These are phyloP conservation scores for Ascaphus truei DNA, from an alignment of 2,113 vertebrate species.

Conservation along the genomic window DNA sequence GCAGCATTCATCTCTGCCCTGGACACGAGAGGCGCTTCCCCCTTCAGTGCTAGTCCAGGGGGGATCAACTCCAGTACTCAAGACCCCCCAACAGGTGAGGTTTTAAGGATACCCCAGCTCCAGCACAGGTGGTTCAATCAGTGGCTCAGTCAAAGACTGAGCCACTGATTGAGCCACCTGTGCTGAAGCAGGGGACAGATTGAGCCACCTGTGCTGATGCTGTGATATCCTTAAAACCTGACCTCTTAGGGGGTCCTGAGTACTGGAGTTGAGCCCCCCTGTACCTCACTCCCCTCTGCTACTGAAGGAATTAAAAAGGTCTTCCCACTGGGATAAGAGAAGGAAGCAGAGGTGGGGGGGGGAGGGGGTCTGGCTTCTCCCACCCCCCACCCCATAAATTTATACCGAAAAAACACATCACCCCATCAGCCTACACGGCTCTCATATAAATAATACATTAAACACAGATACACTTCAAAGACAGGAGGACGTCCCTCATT, in stretches of 20 bases:
- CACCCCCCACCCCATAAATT: background rate
- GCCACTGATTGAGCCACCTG: too few relatives aligned
- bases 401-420: background rate
- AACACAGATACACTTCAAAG: background rate
- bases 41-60: background rate
- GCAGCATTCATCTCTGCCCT: background rate
- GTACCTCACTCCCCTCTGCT: background rate
- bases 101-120: too few relatives aligned
- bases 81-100: too few relatives aligned
- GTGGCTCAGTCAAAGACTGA: too few relatives aligned
- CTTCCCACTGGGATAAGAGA: background rate
- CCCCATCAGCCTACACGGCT: background rate
- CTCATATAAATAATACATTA: constrained; percentile 24
- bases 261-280: background rate
- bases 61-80: too few relatives aligned
- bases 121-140: too few relatives aligned
- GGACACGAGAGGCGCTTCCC: background rate
- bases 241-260: too few relatives aligned
- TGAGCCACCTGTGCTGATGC: too few relatives aligned
- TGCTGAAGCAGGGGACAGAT: too few relatives aligned
- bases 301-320: background rate
- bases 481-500: constrained; percentile 13
- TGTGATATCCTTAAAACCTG: too few relatives aligned
- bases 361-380: too few relatives aligned
- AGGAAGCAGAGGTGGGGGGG: too few relatives aligned